Conservation (phyloP, 2,797 vertebrate species). For the Pantherophis alleghaniensis region DNA sequence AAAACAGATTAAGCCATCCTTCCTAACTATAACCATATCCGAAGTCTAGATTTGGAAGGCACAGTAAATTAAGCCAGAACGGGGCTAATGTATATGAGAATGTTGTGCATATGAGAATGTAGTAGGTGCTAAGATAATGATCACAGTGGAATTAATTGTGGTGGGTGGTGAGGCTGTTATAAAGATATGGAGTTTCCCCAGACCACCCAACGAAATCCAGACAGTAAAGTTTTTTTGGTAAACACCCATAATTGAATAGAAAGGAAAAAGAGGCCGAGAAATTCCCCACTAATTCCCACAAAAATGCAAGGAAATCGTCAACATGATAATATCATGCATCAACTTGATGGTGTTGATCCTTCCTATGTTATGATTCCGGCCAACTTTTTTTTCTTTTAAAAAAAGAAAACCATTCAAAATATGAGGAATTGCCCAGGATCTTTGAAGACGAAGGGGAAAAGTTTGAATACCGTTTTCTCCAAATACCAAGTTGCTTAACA, state of each 20-base stretch:
- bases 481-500: not conserved
- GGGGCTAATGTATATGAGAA: not conserved
- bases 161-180: not conserved
- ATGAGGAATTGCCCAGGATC: not conserved
- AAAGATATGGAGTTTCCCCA: not conserved
- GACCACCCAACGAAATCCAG: constrained; percentile 16
- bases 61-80: not conserved
- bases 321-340: not conserved
- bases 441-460: not conserved
- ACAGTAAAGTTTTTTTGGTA: not conserved
- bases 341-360: not conserved
- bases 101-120: not conserved
- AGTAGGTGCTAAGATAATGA: not conserved
- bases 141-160: not conserved
- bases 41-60: not conserved
- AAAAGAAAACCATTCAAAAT: not conserved
- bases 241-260: not conserved
- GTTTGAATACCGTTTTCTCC: not conserved
- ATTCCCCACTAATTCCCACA: not conserved
- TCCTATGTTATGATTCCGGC: not conserved
- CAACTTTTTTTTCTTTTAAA: not conserved
- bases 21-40: too few species aligned
- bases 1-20: too few species aligned
- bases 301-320: not conserved
- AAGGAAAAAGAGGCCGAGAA: not conserved